Evolutionary conservation across 2,113 vertebrate species (phyloP).

Genomic region (Tiliqua scincoides): DNA sequence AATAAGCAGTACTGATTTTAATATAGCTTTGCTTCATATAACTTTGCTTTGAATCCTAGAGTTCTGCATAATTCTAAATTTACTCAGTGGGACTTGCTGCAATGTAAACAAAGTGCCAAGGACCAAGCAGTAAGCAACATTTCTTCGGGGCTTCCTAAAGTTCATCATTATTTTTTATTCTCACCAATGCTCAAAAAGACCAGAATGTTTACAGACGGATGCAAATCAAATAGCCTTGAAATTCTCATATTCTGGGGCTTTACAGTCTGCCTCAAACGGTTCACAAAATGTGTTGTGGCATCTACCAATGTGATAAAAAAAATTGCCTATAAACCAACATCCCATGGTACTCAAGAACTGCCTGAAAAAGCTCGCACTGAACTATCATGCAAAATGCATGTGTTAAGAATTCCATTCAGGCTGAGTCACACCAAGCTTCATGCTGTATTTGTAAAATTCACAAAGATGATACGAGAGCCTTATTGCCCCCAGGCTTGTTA

Average conservation of each 20-base stretch:
- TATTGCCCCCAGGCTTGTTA: constrained; percentile 72
- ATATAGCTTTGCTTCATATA: neutral
- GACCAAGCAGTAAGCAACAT: constrained; percentile 9
- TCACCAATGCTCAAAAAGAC: neutral
- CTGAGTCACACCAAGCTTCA: constrained; percentile 67
- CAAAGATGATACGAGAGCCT: constrained; percentile 74
- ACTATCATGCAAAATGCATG: constrained; percentile 75
- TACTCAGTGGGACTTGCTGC: neutral
- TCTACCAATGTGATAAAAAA: constrained; percentile 56
- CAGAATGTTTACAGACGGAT: constrained; percentile 29
- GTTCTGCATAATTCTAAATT: neutral
- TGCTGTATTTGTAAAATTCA: constrained; percentile 74
- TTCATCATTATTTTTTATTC: constrained; percentile 16
- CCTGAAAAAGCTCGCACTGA: constrained; percentile 54
- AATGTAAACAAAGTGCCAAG: constrained; percentile 10
- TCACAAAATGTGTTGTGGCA: constrained; percentile 9
- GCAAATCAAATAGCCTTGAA: constrained; percentile 44
- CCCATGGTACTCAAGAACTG: constrained; percentile 50
- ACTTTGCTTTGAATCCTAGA: neutral
- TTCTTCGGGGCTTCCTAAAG: constrained; percentile 35
- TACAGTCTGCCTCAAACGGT: constrained; percentile 30
- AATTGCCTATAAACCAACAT: constrained; percentile 55
- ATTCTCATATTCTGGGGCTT: constrained; percentile 47
- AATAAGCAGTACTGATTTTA: neutral
- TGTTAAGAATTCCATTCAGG: constrained; percentile 70